These are phyloP conservation scores for Cephus cinctus DNA, from an alignment of 1,140 invertebrate species.

Conservation along the genomic window DNA sequence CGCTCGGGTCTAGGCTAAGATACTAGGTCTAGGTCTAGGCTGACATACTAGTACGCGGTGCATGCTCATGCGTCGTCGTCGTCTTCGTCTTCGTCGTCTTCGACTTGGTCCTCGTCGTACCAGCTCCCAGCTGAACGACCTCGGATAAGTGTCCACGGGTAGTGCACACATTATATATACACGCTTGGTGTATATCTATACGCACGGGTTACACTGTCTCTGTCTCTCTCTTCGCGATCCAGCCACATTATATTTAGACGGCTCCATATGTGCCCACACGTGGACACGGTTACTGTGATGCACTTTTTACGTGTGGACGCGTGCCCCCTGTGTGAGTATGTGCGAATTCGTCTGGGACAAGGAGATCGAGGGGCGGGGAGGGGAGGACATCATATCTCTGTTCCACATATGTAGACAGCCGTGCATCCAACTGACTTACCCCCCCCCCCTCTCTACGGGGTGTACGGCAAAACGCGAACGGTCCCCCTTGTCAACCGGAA, in stretches of 20 bases:
- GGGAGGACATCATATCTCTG: too few species aligned
- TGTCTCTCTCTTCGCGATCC: too few species aligned
- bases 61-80: too few species aligned
- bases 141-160: slow-evolving; percentile 21
- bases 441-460: not conserved
- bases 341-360: slow-evolving; percentile 6
- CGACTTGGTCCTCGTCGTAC: too few species aligned
- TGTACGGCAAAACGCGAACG: slow-evolving; percentile 2
- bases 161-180: not conserved
- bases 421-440: too few species aligned
- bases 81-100: too few species aligned
- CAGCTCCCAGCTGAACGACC: too few species aligned
- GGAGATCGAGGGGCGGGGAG: not conserved
- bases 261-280: not conserved
- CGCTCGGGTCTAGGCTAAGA: slow-evolving; percentile 44
- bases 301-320: slow-evolving; percentile 3
- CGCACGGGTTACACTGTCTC: too few species aligned
- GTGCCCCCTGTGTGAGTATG: not conserved
- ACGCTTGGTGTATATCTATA: too few species aligned
- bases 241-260: slow-evolving; percentile 18
- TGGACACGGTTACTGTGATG: not conserved
- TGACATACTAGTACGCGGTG: slow-evolving; percentile 31
- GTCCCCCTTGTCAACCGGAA: slow-evolving; percentile 34
- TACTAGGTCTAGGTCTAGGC: slow-evolving; percentile 55
- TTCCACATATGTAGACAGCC: too few species aligned